Base-by-base conservation (phyloP, 2,888 invertebrate species). In the Amiota communis region DNA sequence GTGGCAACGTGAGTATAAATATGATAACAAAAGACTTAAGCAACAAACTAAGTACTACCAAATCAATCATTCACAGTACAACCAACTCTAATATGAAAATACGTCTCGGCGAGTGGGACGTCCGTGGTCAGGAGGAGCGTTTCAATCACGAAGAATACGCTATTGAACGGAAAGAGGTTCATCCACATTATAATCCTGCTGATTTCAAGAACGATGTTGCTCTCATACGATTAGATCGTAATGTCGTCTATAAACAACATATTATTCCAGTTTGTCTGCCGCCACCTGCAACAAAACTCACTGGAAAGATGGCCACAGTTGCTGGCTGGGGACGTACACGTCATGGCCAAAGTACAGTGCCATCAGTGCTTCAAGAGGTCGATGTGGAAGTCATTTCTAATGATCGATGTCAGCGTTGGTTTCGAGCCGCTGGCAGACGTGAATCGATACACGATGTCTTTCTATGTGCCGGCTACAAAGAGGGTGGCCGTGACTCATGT, bases 361-460 rank as follows among this genome's bases (percentile, higher is more conserved):
- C 97, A 1, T 94, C 96, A 0, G 94, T 96, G 10, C 90, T 97
- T 75, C 95, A 94, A 91, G 95, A 95, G 88, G 95, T 95, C 2
- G 95, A 95, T 74, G 95, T 95, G 0, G 95, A 95, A 88, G 95
- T 97, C 15, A 94, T 97, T 64, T 95, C 96, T 0, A 97, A 97
- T 85, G 96, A 96, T 83, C 92, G 96, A 74, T 97, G 97, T 84
- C 97, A 97, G 90, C 92, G 95, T 68, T 97, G 97, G 97, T 97
- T 97, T 90, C 91, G 96, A 69, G 95, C 96, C 0, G 97, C 97
- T 0, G 97, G 97, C 0, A 90, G 97, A 51, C 90, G 96, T 70
- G 97, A 98, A 89, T 95, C 95, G n/a, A 97, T 97, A 76, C 97
- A 97, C 82, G 96, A 97, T 81, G 97, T 97, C 1, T 97, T 97